phyloP scores from a whole-genome alignment of 2,113 vertebrate species.

The Nesogale talazaci region DNA sequence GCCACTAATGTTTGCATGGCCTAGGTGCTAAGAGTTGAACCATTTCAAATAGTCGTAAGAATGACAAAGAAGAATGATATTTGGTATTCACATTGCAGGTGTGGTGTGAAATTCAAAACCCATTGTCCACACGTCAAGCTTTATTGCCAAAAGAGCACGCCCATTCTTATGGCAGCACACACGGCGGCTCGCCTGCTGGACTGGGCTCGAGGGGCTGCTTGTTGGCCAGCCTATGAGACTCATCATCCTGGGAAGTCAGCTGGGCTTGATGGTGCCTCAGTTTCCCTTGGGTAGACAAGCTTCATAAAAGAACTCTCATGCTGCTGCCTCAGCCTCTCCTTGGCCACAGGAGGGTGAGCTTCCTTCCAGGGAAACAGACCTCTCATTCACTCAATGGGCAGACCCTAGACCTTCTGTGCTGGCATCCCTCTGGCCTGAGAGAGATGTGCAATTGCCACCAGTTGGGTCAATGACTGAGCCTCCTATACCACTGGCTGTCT shows the following conservation, averaged over 20 bases:
- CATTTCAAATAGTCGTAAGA: neutral
- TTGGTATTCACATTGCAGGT: neutral
- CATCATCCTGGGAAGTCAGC: neutral
- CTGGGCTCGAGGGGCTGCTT: neutral
- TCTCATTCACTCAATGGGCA: rapidly evolving
- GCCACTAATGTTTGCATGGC: neutral
- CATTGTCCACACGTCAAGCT: neutral
- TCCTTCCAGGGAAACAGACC: rapidly evolving
- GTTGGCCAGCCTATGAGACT: neutral
- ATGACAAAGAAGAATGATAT: neutral
- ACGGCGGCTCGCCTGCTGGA: rapidly evolving
- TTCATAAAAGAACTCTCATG: neutral
- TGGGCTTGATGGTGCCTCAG: neutral
- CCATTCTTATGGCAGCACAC: too few relatives aligned
- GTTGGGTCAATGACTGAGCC: neutral
- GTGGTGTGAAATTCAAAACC: neutral
- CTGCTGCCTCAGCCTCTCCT: neutral
- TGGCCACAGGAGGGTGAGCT: neutral
- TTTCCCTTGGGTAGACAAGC: neutral
- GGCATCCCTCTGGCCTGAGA: neutral
- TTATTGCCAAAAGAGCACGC: too few relatives aligned
- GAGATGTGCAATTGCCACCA: neutral
- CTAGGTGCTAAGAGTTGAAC: neutral
- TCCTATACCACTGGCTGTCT: neutral
- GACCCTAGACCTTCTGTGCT: neutral